Evolutionary conservation across 1,140 invertebrate species (phyloP).

Genomic region (Heliconius congener): DNA sequence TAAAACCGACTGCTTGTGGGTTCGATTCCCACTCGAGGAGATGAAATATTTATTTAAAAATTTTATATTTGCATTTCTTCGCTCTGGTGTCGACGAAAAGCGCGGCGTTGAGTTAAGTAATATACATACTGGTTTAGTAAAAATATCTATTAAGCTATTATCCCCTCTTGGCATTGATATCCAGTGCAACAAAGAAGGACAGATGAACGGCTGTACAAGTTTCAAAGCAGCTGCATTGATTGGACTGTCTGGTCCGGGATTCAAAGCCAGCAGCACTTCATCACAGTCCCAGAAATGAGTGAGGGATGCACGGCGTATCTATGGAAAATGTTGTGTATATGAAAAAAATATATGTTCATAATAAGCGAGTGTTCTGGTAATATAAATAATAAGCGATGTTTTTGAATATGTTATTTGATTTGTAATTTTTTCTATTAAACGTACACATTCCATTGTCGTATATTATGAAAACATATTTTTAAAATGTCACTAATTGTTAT

Average conservation of each 20-base stretch:
- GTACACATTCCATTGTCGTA: too few relatives aligned
- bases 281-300: conserved; percentile 79
- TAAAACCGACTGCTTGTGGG: too few relatives aligned
- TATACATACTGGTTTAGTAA: conserved; percentile 72
- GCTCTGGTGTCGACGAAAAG: too few relatives aligned
- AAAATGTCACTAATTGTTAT: too few relatives aligned
- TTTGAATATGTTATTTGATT: too few relatives aligned
- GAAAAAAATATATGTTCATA: background rate
- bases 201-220: conserved; percentile 61
- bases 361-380: too few relatives aligned
- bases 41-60: too few relatives aligned
- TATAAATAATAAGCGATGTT: too few relatives aligned
- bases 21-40: too few relatives aligned
- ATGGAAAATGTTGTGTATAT: background rate
- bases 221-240: conserved; percentile 47
- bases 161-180: conserved; percentile 70
- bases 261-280: conserved; percentile 55
- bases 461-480: too few relatives aligned
- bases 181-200: conserved; percentile 75
- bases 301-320: conserved; percentile 67
- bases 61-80: too few relatives aligned
- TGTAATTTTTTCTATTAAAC: too few relatives aligned
- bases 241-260: conserved; percentile 52
- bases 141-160: conserved; percentile 70
- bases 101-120: background rate